phyloP scores from a whole-genome alignment of 1,140 invertebrate genomes.

The Pseudachorutes palmiensis region DNA sequence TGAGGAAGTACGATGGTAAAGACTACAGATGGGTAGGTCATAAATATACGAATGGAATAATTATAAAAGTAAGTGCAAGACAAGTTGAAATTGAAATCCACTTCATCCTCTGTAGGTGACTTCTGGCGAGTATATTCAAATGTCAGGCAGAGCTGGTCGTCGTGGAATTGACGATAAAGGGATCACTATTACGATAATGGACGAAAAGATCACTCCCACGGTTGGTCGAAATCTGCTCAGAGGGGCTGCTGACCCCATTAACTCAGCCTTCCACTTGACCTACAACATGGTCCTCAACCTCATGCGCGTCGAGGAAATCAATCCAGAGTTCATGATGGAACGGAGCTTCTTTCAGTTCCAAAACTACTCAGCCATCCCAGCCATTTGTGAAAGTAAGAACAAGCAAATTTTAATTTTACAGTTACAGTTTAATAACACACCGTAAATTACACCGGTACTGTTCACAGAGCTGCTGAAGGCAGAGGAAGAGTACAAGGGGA shows the following conservation, averaged over 20 bases:
- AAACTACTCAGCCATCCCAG: conserved; percentile 90
- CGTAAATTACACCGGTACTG: no score
- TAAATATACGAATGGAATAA: background rate
- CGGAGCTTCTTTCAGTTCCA: conserved; percentile 98
- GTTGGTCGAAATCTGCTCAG: conserved; percentile 80
- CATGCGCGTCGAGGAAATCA: conserved; percentile 94
- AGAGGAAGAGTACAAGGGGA: conserved; percentile 55
- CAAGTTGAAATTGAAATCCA: no score
- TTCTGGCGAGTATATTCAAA: conserved; percentile 99
- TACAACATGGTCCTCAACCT: conserved; percentile 99
- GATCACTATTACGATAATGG: conserved; percentile 97
- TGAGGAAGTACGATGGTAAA: conserved; percentile 96
- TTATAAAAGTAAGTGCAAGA: background rate
- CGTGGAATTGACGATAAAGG: conserved; percentile 96
- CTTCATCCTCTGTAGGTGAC: conserved; percentile 67
- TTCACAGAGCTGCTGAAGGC: conserved; percentile 61
- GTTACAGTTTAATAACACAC: conserved; percentile 10
- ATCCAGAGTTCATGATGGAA: conserved; percentile 99
- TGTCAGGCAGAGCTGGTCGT: conserved; percentile 95
- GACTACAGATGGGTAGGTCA: conserved; percentile 73
- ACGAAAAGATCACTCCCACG: conserved; percentile 86
- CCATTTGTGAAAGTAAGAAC: conserved; percentile 69
- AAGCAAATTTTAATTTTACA: conserved; percentile 9
- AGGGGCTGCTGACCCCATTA: conserved; percentile 89
- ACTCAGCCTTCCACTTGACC: conserved; percentile 97